Percentiles rank a stretch among this genome's conserved stretches.
Conservation (phyloP, 2,113 vertebrate species). For the Stegostoma tigrinum region DNA sequence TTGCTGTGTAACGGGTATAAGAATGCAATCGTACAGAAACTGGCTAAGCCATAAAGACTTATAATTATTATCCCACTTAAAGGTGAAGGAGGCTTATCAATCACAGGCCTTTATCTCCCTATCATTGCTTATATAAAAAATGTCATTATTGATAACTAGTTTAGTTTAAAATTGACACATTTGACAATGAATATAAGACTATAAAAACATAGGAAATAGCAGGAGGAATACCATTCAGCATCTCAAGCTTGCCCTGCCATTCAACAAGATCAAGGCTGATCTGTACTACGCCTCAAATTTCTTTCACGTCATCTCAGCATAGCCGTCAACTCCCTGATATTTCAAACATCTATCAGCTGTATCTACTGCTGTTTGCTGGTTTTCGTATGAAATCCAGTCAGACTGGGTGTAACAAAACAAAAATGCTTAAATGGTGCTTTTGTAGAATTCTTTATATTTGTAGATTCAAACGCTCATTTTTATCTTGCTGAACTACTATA, state of each 20-base stretch:
- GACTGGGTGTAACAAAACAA: background rate
- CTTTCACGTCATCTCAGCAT: no score
- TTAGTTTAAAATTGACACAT: no score
- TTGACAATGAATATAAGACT: background rate
- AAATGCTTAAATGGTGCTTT: background rate
- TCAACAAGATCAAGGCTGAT: no score
- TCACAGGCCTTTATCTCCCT: background rate
- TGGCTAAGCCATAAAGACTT: background rate
- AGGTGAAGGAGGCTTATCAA: background rate
- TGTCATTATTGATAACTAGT: no score
- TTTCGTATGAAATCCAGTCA: background rate
- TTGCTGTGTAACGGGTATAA: background rate
- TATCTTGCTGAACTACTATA: background rate
- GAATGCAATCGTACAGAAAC: background rate
- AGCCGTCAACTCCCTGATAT: no score
- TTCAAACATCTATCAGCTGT: no score
- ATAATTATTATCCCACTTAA: background rate
- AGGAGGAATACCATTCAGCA: no score
- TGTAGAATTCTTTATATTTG: background rate
- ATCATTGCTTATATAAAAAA: background rate
- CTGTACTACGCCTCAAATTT: no score
- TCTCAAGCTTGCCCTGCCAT: no score
- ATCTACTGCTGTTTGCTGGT: background rate
- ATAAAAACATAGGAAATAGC: no score
- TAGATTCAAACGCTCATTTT: no score